Percentiles rank a stretch among this genome's conserved stretches.
Evolutionary conservation across 2,888 invertebrate genomes (phyloP).

Genomic region (Caenorhabditis wallacei): DNA sequence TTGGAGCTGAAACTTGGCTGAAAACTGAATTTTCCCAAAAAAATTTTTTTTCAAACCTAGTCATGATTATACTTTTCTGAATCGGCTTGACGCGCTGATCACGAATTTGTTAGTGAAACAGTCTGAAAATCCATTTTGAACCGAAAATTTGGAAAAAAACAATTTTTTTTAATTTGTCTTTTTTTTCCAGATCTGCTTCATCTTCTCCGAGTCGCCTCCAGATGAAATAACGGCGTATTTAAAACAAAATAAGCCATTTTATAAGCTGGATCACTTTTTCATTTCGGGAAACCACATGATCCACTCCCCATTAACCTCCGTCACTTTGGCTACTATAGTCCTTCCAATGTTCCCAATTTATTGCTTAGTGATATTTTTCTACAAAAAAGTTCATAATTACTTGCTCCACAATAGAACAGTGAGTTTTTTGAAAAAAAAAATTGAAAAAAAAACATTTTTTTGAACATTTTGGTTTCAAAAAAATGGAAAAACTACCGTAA

Average conservation of each 20-base stretch:
- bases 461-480: too few relatives aligned
- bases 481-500: too few relatives aligned
- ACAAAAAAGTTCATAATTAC: constrained; percentile 68
- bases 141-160: not conserved
- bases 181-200: constrained; percentile 73
- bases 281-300: constrained; percentile 74
- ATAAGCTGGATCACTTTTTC: constrained; percentile 59
- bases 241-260: constrained; percentile 57
- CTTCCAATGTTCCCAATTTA: constrained; percentile 78
- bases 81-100: too few relatives aligned
- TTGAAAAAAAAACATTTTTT: too few relatives aligned
- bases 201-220: constrained; percentile 72
- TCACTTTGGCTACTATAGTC: constrained; percentile 73
- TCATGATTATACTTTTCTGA: too few relatives aligned
- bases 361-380: constrained; percentile 69
- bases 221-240: constrained; percentile 67
- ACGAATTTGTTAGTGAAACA: too few relatives aligned
- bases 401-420: constrained; percentile 54
- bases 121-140: too few relatives aligned
- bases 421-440: not conserved
- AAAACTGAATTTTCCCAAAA: too few relatives aligned
- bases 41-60: too few relatives aligned
- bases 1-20: too few relatives aligned
- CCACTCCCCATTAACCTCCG: constrained; percentile 69
- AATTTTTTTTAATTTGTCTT: too few relatives aligned